Percentiles rank a stretch among this genome's conserved stretches.
Conservation (phyloP, 2,888 invertebrate genomes). For the Crepidodera aurea region DNA sequence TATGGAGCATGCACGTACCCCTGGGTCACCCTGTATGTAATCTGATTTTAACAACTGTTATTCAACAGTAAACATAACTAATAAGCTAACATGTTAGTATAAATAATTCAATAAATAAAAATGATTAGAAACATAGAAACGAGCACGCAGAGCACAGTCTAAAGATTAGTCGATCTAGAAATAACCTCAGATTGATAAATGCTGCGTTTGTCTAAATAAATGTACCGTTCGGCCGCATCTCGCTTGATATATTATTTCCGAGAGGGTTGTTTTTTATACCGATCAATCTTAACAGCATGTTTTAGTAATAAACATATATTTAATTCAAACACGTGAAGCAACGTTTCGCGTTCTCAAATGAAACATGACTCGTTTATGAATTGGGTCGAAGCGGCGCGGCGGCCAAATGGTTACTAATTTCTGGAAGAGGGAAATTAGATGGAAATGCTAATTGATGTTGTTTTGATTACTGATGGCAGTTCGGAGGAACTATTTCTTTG, state of each 20-base stretch:
- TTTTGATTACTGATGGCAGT: constrained; percentile 6
- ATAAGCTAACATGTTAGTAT: constrained; percentile 1
- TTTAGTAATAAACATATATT: constrained; percentile 53
- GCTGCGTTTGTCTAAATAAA: constrained; percentile 56
- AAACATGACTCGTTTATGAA: constrained; percentile 36
- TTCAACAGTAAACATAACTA: neutral
- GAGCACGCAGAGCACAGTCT: neutral
- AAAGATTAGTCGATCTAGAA: constrained; percentile 42
- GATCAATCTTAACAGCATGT: constrained; percentile 53
- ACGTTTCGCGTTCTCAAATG: constrained; percentile 32
- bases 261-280: constrained; percentile 52
- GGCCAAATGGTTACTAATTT: constrained; percentile 22
- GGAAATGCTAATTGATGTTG: constrained; percentile 26
- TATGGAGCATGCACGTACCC: too few relatives aligned
- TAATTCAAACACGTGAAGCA: constrained; percentile 47
- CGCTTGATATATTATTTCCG: constrained; percentile 57
- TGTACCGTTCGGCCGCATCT: constrained; percentile 54
- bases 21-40: too few relatives aligned
- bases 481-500: constrained; percentile 2
- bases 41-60: constrained; percentile 6
- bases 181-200: constrained; percentile 54
- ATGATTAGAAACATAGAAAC: neutral
- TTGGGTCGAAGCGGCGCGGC: constrained; percentile 9
- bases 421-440: constrained; percentile 26
- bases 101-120: constrained; percentile 12